Evolutionary conservation across 2,888 invertebrate species (phyloP).

Genomic region (Dascillus cervinus): DNA sequence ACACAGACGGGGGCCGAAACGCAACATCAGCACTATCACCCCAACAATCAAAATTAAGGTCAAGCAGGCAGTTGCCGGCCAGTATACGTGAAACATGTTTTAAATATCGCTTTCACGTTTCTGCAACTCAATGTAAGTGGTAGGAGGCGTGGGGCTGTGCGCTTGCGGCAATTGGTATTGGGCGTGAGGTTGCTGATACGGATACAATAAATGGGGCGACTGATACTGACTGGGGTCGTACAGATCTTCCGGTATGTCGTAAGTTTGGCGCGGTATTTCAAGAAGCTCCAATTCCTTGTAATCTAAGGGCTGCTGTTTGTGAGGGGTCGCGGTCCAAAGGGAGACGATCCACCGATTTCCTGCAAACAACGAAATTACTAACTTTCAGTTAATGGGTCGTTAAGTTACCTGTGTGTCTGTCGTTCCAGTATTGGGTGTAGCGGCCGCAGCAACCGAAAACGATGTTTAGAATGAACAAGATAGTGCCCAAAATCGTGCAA

Average conservation of each 20-base stretch:
- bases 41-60: constrained; percentile 63
- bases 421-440: constrained; percentile 74
- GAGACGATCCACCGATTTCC: constrained; percentile 81
- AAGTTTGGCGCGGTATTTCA: constrained; percentile 38
- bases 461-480: constrained; percentile 68
- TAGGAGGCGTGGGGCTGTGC: constrained; percentile 20
- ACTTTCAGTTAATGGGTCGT: constrained; percentile 1
- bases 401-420: constrained; percentile 64
- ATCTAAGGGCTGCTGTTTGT: constrained; percentile 74
- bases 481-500: constrained; percentile 62
- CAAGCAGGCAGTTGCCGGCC: constrained; percentile 68
- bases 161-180: constrained; percentile 50
- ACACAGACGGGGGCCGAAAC: constrained; percentile 66
- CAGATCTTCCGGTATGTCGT: constrained; percentile 33
- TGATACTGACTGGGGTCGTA: constrained; percentile 40
- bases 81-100: constrained; percentile 57
- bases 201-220: too few species aligned
- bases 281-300: constrained; percentile 61
- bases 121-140: constrained; percentile 38
- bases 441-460: constrained; percentile 75
- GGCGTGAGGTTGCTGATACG: constrained; percentile 32
- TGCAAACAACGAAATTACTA: too few species aligned
- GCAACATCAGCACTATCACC: constrained; percentile 67
- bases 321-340: constrained; percentile 76
- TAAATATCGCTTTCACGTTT: constrained; percentile 78